Percentiles rank a stretch among this genome's conserved stretches.
Evolutionary conservation across 2,113 vertebrate species (phyloP).

Genomic region (Lanius ludovicianus): DNA sequence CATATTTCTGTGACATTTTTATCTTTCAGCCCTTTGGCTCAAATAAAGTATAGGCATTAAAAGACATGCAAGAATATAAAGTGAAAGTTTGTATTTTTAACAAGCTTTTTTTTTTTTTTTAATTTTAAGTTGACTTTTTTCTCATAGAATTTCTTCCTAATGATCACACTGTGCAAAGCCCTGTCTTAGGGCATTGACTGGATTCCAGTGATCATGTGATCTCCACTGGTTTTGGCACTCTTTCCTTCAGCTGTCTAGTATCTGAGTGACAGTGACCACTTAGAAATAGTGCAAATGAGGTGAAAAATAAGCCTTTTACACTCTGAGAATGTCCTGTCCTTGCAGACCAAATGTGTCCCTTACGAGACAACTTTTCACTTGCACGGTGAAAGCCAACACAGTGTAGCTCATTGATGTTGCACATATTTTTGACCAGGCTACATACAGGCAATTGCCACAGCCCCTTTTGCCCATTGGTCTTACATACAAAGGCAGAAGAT

Average conservation of each 20-base stretch:
- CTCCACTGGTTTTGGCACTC: constrained; percentile 40
- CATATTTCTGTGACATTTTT: background rate
- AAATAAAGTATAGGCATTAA: background rate
- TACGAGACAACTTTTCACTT: background rate
- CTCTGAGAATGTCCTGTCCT: constrained; percentile 26
- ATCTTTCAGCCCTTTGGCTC: constrained; percentile 16
- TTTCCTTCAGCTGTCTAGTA: background rate
- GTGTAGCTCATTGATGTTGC: background rate
- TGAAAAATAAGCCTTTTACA: constrained; percentile 50
- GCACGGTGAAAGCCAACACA: background rate
- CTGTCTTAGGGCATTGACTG: background rate
- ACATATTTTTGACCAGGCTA: background rate
- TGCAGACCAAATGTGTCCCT: constrained; percentile 7
- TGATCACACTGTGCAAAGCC: background rate
- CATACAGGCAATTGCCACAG: background rate
- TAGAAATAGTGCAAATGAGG: constrained; percentile 28
- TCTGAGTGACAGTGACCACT: constrained; percentile 32
- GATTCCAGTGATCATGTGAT: background rate
- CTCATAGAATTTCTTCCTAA: constrained; percentile 1
- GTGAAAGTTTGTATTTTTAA: background rate
- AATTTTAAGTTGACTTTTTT: background rate
- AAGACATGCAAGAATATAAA: background rate
- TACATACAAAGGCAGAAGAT: background rate
- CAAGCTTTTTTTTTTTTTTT: background rate
- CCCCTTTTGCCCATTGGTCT: background rate